phyloP scores from a whole-genome alignment of 2,888 invertebrate species.

The Leucoma salicis region DNA sequence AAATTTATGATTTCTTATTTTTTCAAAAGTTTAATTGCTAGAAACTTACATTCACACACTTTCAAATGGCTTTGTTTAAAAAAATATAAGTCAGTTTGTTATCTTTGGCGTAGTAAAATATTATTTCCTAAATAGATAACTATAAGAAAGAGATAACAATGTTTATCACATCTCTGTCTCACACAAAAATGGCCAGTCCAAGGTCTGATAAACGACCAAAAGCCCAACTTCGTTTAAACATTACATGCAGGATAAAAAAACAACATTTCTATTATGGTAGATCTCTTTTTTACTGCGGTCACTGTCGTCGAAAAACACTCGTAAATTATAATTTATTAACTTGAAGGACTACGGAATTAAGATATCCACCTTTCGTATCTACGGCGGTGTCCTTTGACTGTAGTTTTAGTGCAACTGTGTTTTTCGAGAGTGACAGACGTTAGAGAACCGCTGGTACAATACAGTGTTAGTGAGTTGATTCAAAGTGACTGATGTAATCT shows the following conservation, averaged over 20 bases:
- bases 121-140: constrained; percentile 18
- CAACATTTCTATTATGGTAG: constrained; percentile 74
- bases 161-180: constrained; percentile 41
- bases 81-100: constrained; percentile 11
- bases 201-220: constrained; percentile 54
- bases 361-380: constrained; percentile 67
- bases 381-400: constrained; percentile 66
- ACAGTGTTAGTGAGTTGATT: constrained; percentile 37
- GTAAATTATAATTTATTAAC: constrained; percentile 80
- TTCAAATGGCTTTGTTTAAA: constrained; percentile 30
- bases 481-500: constrained; percentile 45
- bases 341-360: constrained; percentile 69
- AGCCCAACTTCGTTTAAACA: constrained; percentile 58
- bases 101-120: constrained; percentile 18
- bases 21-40: constrained; percentile 15
- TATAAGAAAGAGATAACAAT: constrained; percentile 58
- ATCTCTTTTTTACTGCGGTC: constrained; percentile 63
- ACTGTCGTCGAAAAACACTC: constrained; percentile 61
- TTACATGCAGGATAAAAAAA: constrained; percentile 75
- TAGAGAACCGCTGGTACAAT: constrained; percentile 26
- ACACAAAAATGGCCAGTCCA: constrained; percentile 44
- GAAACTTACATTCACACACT: constrained; percentile 32
- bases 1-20: constrained; percentile 19
- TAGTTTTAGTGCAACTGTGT: constrained; percentile 56
- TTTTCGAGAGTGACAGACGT: constrained; percentile 61